phyloP scores from a whole-genome alignment of 2,888 invertebrate species.

The Coleophora deauratella region DNA sequence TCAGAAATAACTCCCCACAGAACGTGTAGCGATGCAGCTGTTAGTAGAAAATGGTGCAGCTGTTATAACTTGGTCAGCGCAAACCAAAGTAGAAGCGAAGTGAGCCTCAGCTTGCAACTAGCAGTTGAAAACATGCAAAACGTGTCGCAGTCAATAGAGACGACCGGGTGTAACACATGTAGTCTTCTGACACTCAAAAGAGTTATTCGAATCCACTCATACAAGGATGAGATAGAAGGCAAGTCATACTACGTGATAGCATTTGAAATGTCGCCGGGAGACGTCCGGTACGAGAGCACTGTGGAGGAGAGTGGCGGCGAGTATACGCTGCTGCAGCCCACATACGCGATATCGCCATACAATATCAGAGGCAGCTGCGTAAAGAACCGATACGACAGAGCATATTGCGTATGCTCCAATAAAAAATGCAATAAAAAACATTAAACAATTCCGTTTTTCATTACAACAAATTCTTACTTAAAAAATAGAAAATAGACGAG shows the following conservation, averaged over 20 bases:
- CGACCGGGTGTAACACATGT: conserved; percentile 53
- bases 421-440: conserved; percentile 10
- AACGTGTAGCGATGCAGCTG: conserved; percentile 77
- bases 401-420: conserved; percentile 37
- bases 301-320: conserved; percentile 51
- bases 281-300: conserved; percentile 79
- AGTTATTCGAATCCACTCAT: conserved; percentile 56
- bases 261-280: conserved; percentile 76
- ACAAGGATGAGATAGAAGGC: conserved; percentile 35
- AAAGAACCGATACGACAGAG: conserved; percentile 24
- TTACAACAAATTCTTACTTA: too few species aligned
- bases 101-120: conserved; percentile 51
- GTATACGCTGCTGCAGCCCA: conserved; percentile 63
- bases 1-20: conserved; percentile 69
- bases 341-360: conserved; percentile 53
- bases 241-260: conserved; percentile 72
- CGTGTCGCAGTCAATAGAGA: conserved; percentile 25
- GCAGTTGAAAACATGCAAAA: conserved; percentile 41
- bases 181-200: conserved; percentile 59
- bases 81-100: conserved; percentile 42
- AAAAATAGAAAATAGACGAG: too few species aligned
- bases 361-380: conserved; percentile 37
- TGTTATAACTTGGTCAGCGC: conserved; percentile 72
- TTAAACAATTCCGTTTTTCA: too few species aligned
- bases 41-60: conserved; percentile 83